Evolutionary conservation across 2,888 invertebrate genomes (phyloP), one percentile per base, ranked within the genome.

Genomic region (Drosophila mercatorum): DNA sequence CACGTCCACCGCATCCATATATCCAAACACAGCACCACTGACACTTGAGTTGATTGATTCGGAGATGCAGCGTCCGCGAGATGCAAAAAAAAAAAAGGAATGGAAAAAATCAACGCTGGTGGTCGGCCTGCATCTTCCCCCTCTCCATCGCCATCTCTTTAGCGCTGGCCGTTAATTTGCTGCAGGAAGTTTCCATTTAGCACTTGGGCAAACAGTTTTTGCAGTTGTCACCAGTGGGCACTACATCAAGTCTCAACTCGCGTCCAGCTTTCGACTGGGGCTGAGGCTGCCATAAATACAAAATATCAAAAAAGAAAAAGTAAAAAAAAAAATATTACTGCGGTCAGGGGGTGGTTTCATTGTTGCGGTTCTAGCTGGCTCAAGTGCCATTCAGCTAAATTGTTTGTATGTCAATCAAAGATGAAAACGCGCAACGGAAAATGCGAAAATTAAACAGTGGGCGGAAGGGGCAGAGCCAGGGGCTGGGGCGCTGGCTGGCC

Each of bases 331-430:
- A 57, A 65, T 76, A 73, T 79, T 75, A 55, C 51, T 85, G 66
- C 43, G 64, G 72, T 65, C 69, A 53, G 76, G 56, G 82, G 87
- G 76, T 71, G 68, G 65, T 66, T 75, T 73, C 47, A 80, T 85
- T 88, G 85, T 85, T 83, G 78, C 70, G 62, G 68, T 53, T 69
- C 72, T 62, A 61, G 78, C 67, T 75, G 76, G 71, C 72, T 87
- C 69, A 75, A 88, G 87, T 88, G 88, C 62, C 87, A 89, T 88
- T 83, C 83, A 89, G 77, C 82, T 88, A 88, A 88, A 88, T 89
- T 88, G 87, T 88, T 89, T 88, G 87, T 89, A 77, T 86, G 89
- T 90, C 89, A 90, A 89, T 89, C 89, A 89, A 90, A 85, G 84
- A 83, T 81, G 81, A 81, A 89, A 87, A 88, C 81, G 78, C 84